Percentiles rank a stretch among this genome's conserved stretches.
Evolutionary conservation across 2,888 invertebrate species (phyloP).

Genomic region (Tortrix viridana): DNA sequence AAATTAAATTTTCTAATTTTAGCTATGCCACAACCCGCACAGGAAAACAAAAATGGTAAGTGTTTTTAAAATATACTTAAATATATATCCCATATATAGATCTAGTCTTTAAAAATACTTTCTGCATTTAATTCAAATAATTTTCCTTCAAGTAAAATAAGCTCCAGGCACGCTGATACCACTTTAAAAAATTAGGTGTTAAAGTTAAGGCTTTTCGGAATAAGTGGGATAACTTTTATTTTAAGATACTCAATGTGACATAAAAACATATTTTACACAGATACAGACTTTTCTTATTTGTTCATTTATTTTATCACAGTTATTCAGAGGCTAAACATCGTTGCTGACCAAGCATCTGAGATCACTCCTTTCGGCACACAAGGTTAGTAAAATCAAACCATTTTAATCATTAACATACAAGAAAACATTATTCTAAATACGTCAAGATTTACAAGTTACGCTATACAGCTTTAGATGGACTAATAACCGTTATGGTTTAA

Average conservation of each 20-base stretch:
- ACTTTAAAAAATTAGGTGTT: no score
- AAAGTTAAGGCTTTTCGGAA: no score
- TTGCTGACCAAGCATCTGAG: conserved; percentile 74
- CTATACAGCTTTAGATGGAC: no score
- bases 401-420: not conserved
- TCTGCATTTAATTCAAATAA: no score
- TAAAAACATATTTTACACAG: no score
- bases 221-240: no score
- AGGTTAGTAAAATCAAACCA: conserved; percentile 56
- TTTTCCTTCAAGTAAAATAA: no score
- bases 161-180: no score
- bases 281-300: conserved; percentile 1
- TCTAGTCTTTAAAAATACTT: conserved; percentile 40
- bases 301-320: conserved; percentile 51
- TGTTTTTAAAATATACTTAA: conserved; percentile 34
- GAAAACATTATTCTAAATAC: no score
- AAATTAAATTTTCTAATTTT: conserved; percentile 44
- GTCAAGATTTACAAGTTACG: no score
- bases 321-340: conserved; percentile 75
- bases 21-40: conserved; percentile 74
- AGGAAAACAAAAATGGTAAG: conserved; percentile 76
- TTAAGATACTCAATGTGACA: no score
- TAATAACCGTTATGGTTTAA: no score
- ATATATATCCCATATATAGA: conserved; percentile 11
- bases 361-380: conserved; percentile 77